phyloP scores from a whole-genome alignment of 2,888 invertebrate genomes.

The Cephus spinipes region DNA sequence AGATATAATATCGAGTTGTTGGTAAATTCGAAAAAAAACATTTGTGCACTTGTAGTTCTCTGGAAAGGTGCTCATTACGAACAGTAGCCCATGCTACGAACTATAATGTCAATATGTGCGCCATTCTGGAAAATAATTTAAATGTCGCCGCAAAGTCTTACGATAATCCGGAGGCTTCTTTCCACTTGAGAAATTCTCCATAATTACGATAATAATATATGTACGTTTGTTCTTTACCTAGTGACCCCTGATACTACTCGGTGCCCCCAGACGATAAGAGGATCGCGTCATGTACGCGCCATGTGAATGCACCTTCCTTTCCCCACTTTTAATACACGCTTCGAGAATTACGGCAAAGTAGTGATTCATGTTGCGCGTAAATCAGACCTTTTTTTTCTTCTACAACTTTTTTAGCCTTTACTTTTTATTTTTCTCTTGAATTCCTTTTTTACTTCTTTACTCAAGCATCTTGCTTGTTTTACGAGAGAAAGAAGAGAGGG shows the following conservation, averaged over 20 bases:
- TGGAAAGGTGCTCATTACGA: background rate
- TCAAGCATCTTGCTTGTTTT: background rate
- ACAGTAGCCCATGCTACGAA: no score
- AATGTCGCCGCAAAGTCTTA: background rate
- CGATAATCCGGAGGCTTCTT: background rate
- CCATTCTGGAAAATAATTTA: background rate
- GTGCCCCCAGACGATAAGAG: background rate
- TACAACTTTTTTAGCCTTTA: background rate
- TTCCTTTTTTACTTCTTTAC: background rate
- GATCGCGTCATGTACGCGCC: background rate
- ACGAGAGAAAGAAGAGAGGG: background rate
- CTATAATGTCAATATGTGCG: background rate
- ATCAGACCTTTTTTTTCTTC: background rate
- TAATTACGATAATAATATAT: background rate
- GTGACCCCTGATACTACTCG: conserved; percentile 40
- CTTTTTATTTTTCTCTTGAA: background rate
- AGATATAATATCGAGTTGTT: background rate
- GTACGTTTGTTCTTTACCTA: conserved; percentile 27
- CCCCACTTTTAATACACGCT: background rate
- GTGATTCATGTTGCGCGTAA: background rate
- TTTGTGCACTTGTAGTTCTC: background rate
- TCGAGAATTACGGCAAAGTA: background rate
- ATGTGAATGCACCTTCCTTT: background rate
- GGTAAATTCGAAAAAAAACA: background rate
- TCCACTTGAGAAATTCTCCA: background rate